These are phyloP conservation scores for Cetonia aurata DNA, from an alignment of 2,888 invertebrate genomes.

Conservation along the genomic window DNA sequence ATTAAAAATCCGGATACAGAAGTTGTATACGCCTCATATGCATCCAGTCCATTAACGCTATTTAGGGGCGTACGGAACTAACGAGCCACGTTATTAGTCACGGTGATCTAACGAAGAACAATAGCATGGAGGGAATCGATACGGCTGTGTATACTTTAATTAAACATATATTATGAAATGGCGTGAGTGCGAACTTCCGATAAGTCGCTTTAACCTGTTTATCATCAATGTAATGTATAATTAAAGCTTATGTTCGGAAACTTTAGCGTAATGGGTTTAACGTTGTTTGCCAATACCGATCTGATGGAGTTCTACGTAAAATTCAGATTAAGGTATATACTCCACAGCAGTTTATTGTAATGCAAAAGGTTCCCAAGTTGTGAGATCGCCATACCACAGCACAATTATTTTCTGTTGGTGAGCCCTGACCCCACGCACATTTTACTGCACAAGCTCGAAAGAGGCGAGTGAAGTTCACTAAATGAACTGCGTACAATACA, in stretches of 20 bases:
- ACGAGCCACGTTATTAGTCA: conserved; percentile 36
- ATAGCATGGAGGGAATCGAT: conserved; percentile 26
- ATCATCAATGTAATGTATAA: conserved; percentile 4
- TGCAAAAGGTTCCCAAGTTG: too few relatives aligned
- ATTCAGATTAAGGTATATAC: too few relatives aligned
- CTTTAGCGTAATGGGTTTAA: not conserved
- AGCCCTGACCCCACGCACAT: too few relatives aligned
- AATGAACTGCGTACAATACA: too few relatives aligned
- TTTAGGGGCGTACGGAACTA: conserved; percentile 33
- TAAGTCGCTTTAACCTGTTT: conserved; percentile 27
- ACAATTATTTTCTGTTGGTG: too few relatives aligned
- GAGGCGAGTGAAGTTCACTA: too few relatives aligned
- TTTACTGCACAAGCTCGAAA: too few relatives aligned
- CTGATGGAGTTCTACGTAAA: too few relatives aligned
- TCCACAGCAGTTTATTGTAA: too few relatives aligned
- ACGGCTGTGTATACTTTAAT: conserved; percentile 24
- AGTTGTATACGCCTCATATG: conserved; percentile 28
- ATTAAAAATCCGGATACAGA: conserved; percentile 34
- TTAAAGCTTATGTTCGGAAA: conserved; percentile 20
- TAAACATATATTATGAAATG: conserved; percentile 35
- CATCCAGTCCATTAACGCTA: conserved; percentile 32
- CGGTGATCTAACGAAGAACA: conserved; percentile 35
- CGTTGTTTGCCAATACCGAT: too few relatives aligned
- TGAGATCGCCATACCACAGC: too few relatives aligned
- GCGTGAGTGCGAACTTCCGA: conserved; percentile 13